These are phyloP conservation scores for Urocyon cinereoargenteus DNA, from an alignment of 2,797 vertebrate species.

Conservation along the genomic window DNA sequence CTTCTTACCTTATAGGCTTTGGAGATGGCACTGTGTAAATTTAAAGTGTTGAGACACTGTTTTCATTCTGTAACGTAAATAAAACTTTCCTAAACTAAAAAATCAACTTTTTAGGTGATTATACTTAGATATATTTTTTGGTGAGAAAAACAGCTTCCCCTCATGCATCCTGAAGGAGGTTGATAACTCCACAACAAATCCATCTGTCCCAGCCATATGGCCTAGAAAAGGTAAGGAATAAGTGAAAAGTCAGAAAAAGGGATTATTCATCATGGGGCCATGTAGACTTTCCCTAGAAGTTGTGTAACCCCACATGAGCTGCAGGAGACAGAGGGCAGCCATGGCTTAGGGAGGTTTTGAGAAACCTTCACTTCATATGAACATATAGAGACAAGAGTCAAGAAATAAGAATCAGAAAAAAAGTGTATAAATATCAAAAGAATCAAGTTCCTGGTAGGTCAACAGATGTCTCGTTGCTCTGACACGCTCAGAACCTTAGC, in stretches of 20 bases:
- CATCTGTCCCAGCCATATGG: not conserved
- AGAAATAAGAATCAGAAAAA: not conserved
- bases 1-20: not conserved
- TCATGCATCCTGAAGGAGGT: not conserved
- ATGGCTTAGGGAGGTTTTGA: not conserved
- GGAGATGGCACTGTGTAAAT: not conserved
- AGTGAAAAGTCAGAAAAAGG: not conserved
- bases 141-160: not conserved
- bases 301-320: fast-evolving
- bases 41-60: not conserved
- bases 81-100: not conserved
- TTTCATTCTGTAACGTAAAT: not conserved
- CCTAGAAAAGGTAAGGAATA: not conserved
- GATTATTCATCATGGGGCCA: not conserved
- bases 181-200: not conserved
- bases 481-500: not conserved
- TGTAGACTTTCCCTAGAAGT: not conserved
- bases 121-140: not conserved
- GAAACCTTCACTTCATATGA: not conserved
- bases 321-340: too few species aligned
- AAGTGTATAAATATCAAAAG: not conserved
- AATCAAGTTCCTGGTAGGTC: not conserved
- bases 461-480: not conserved
- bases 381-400: not conserved
- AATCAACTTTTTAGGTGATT: not conserved